Conservation (phyloP, 2,113 vertebrate genomes). For the Sorex fumeus region DNA sequence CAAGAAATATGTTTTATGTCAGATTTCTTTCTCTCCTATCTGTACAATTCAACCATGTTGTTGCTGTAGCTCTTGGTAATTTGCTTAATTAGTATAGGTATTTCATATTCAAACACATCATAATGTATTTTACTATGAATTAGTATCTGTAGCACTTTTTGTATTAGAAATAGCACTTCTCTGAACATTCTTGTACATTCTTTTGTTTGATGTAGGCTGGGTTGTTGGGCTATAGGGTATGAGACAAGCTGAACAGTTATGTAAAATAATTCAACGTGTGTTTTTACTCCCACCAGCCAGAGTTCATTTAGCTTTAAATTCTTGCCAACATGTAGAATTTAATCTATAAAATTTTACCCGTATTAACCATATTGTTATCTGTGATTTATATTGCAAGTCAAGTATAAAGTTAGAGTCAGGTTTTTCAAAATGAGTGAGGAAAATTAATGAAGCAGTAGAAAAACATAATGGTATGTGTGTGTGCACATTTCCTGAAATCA, state of each 20-base stretch:
- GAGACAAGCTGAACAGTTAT: not conserved
- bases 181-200: not conserved
- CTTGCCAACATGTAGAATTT: not conserved
- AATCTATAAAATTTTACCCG: constrained; percentile 13
- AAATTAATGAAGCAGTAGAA: not conserved
- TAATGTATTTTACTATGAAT: not conserved
- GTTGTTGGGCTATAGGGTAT: not conserved
- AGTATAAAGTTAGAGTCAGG: not conserved
- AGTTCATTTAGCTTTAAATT: not conserved
- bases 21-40: not conserved
- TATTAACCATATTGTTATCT: not conserved
- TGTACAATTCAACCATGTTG: not conserved
- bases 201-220: not conserved
- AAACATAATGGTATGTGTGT: not conserved
- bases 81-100: not conserved
- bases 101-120: not conserved
- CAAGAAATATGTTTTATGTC: not conserved
- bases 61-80: not conserved
- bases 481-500: constrained; percentile 39
- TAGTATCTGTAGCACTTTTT: constrained; percentile 5
- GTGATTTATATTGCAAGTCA: not conserved
- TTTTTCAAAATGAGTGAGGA: constrained; percentile 31
- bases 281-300: not conserved
- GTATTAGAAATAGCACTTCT: not conserved
- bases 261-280: not conserved